phyloP scores from a whole-genome alignment of 2,113 vertebrate species.

The Cichladusa arquata region DNA sequence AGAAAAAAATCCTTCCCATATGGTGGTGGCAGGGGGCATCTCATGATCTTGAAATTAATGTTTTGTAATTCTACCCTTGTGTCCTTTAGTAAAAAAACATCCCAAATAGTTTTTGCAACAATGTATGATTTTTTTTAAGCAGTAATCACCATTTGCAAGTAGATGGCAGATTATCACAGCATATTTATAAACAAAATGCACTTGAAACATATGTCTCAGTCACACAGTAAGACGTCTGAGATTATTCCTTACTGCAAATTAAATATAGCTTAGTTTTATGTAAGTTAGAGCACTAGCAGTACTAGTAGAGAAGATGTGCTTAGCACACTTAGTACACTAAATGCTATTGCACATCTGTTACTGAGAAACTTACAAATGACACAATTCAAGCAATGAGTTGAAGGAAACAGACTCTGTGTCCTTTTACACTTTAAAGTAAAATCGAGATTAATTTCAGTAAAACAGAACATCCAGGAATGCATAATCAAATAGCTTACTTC shows the following conservation, averaged over 20 bases:
- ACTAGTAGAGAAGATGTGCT: background rate
- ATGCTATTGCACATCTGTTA: background rate
- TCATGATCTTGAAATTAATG: background rate
- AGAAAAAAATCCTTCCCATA: background rate
- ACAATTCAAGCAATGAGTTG: background rate
- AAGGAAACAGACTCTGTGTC: background rate
- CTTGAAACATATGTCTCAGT: background rate
- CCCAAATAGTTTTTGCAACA: background rate
- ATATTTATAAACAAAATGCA: conserved; percentile 11
- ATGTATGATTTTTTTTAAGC: background rate
- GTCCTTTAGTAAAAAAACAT: background rate
- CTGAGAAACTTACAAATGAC: background rate
- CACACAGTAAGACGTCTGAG: background rate
- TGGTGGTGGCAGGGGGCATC: no score
- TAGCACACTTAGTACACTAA: background rate
- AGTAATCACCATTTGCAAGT: conserved; percentile 37
- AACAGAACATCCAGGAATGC: background rate
- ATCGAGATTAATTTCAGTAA: background rate
- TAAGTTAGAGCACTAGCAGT: background rate
- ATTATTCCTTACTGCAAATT: background rate
- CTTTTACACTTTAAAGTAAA: background rate
- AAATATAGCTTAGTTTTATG: background rate
- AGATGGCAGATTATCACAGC: conserved; percentile 44
- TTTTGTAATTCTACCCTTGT: background rate
- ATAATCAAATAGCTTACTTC: background rate